These are phyloP conservation scores for Lasioglossum calceatum DNA, from an alignment of 2,888 invertebrate species.

Conservation along the genomic window DNA sequence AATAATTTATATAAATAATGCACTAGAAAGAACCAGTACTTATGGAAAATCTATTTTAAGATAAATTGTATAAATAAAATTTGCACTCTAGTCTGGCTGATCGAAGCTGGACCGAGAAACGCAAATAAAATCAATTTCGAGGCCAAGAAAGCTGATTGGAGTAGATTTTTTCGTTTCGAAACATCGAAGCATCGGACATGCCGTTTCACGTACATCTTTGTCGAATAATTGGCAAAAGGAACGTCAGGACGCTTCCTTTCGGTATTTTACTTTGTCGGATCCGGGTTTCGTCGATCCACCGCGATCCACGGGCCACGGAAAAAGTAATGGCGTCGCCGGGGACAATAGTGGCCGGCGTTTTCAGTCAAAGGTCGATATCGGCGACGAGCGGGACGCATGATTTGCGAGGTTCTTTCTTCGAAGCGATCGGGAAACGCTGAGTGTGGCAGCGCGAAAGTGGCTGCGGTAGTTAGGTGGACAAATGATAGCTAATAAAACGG, in stretches of 20 bases:
- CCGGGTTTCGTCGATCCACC: constrained; percentile 16
- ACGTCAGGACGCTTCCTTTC: no score
- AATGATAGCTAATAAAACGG: constrained; percentile 57
- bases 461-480: constrained; percentile 52
- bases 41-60: no score
- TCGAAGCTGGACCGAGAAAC: not conserved
- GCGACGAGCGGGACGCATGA: constrained; percentile 44
- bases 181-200: not conserved
- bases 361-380: constrained; percentile 42
- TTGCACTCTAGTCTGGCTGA: not conserved
- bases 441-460: constrained; percentile 45
- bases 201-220: not conserved
- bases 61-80: no score
- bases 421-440: constrained; percentile 55
- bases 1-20: no score
- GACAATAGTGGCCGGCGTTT: constrained; percentile 29
- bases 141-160: not conserved
- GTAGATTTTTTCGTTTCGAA: not conserved
- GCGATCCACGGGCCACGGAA: not conserved
- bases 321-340: constrained; percentile 31
- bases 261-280: not conserved
- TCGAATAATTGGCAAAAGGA: not conserved
- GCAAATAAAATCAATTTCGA: not conserved
- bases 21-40: no score
- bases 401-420: constrained; percentile 50